Conservation (phyloP, 2,797 vertebrate species). For the Clarias laeviceps region DNA sequence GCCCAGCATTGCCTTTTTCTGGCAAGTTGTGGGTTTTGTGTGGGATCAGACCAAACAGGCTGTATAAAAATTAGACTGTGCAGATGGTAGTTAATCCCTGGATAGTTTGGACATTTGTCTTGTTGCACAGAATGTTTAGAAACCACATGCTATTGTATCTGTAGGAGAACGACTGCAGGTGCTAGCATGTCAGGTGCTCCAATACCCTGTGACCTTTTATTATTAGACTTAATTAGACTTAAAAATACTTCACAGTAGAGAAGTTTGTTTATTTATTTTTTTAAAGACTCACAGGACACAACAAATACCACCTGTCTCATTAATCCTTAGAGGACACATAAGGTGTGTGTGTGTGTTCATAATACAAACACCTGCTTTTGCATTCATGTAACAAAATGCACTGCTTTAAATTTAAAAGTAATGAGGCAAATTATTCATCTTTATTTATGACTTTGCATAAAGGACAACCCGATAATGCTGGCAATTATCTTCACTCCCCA, state of each 20-base stretch:
- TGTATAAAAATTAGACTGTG: background rate
- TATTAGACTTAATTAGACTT: conserved; percentile 24
- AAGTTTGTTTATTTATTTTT: background rate
- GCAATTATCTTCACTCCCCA: background rate
- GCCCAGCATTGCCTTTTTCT: too few species aligned
- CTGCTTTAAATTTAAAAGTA: background rate
- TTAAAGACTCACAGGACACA: background rate
- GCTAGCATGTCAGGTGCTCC: conserved; percentile 30
- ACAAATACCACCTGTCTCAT: conserved; percentile 6
- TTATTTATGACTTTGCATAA: background rate
- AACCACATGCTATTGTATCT: background rate
- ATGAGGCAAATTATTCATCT: background rate
- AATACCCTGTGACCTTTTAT: conserved; percentile 15
- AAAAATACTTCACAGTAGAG: background rate
- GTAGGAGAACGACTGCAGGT: conserved; percentile 40
- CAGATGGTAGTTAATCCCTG: conserved; percentile 18
- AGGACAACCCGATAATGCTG: too few species aligned
- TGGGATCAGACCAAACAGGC: too few species aligned
- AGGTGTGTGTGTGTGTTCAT: background rate
- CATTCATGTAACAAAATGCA: background rate
- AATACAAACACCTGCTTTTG: background rate
- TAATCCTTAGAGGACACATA: background rate
- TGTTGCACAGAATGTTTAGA: conserved; percentile 26
- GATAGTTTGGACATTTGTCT: conserved; percentile 29
- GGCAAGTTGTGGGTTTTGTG: too few species aligned